phyloP scores from a whole-genome alignment of 2,888 invertebrate species.

The Melanostoma scalare region DNA sequence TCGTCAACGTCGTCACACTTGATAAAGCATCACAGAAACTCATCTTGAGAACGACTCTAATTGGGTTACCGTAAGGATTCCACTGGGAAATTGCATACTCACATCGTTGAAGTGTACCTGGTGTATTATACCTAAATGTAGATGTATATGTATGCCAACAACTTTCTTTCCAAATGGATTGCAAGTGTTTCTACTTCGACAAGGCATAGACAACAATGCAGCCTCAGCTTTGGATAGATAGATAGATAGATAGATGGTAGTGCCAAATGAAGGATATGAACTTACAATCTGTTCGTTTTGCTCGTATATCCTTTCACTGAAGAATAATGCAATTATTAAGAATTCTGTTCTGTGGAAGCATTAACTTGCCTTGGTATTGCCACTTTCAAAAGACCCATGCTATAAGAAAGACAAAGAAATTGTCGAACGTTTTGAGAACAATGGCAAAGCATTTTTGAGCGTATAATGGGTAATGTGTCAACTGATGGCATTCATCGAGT shows the following conservation, averaged over 20 bases:
- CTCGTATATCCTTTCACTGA: conserved; percentile 38
- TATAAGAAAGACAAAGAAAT: conserved; percentile 2
- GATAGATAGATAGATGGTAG: background rate
- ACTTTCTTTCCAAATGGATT: conserved; percentile 56
- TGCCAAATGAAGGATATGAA: conserved; percentile 35
- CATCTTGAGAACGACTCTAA: conserved; percentile 65
- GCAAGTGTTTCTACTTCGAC: conserved; percentile 47
- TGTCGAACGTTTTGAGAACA: background rate
- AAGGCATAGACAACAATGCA: conserved; percentile 44
- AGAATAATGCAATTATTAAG: conserved; percentile 66
- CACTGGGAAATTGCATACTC: conserved; percentile 37
- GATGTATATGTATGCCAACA: conserved; percentile 17
- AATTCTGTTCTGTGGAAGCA: conserved; percentile 36
- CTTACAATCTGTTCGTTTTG: conserved; percentile 34
- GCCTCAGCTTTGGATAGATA: background rate
- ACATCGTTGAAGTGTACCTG: conserved; percentile 17
- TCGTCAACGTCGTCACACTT: conserved; percentile 45
- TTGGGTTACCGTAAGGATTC: conserved; percentile 69
- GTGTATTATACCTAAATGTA: background rate
- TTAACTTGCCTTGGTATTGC: conserved; percentile 20
- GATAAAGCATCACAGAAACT: conserved; percentile 59
- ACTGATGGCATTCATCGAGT: conserved; percentile 46
- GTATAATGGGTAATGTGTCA: conserved; percentile 44
- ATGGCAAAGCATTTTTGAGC: conserved; percentile 25
- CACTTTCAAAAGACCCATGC: conserved; percentile 31